Evolutionary conservation across 2,888 invertebrate genomes (phyloP).

Genomic region (Geophilus truncorum): DNA sequence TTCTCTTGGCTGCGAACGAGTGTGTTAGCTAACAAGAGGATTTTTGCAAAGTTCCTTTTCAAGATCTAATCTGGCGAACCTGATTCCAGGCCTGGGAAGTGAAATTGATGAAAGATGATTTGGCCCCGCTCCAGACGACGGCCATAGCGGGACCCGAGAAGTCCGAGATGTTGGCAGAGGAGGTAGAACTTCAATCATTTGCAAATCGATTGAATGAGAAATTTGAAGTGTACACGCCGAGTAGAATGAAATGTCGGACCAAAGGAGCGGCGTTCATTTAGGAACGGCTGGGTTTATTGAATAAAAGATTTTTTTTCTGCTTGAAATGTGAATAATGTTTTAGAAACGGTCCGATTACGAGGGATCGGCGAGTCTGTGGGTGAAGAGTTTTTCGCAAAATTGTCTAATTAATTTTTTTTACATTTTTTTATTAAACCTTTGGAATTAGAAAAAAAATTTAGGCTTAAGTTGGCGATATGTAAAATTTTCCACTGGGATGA

Average conservation of each 20-base stretch:
- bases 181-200: neutral
- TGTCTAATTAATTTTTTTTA: too few species aligned
- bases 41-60: slow-evolving; percentile 32
- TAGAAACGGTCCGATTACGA: too few species aligned
- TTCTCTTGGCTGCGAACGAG: neutral
- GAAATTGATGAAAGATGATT: slow-evolving; percentile 35
- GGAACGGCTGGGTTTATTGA: neutral
- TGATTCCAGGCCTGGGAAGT: slow-evolving; percentile 32
- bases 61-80: slow-evolving; percentile 33
- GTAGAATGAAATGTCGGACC: neutral
- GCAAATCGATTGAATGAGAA: slow-evolving; percentile 14
- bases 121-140: slow-evolving; percentile 20
- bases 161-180: neutral
- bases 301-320: neutral
- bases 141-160: neutral
- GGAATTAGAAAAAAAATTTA: too few species aligned
- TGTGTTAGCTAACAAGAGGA: slow-evolving; percentile 31
- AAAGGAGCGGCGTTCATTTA: neutral
- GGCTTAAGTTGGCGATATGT: too few species aligned
- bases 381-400: too few species aligned
- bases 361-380: too few species aligned
- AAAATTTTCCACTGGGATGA: neutral
- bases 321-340: neutral
- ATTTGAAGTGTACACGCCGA: neutral
- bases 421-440: too few species aligned